Evolutionary conservation across 2,797 vertebrate genomes (phyloP), one percentile per base, ranked within the genome.

Genomic region (Squalus acanthias): DNA sequence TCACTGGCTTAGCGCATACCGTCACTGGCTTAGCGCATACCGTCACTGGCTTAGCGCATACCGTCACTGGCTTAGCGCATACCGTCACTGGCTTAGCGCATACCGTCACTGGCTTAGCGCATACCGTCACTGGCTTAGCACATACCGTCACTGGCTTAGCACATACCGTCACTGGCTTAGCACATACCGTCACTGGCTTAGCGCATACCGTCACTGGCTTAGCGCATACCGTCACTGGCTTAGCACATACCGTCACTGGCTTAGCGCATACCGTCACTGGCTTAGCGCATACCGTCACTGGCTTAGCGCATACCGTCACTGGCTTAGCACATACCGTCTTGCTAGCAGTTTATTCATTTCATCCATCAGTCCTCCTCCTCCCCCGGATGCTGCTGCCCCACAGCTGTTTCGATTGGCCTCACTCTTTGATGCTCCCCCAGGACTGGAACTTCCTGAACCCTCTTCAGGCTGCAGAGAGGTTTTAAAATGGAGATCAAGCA

Each of bases 311-410:
- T 97, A 99, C 99, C 99, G 99, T 98, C 99, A 67, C 8, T 20
- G 17, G 94, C 6, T 33, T 9, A 95, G 53, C 53, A 57, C 98
- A 96, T 97, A 99, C 99, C 99, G 99, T 98, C 99, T 99, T 97
- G 99, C 99, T 97, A 99, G 98, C 96, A 99, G 98, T 97, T 99
- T 99, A 98, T 99, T 99, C 99, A 99, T 99, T 97, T 99, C 99
- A 97, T 99, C 99, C 99, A 99, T 99, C 96, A 99, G 98, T 63
- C 99, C 99, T n/a, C 98, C 97, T 0, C 98, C 97, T 96, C 99
- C 99, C 0, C 99, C 99, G 8, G 63, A 3, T 57, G 91, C n/a
- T 46, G 91, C 91, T 72, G 46, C 94, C 29, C 94, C 94, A 76
- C 94, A 57, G 96, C 99, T 99, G 53, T 99, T 99, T 96, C 99